Conservation (phyloP, 2,113 vertebrate species). For the Microtus montanus region DNA sequence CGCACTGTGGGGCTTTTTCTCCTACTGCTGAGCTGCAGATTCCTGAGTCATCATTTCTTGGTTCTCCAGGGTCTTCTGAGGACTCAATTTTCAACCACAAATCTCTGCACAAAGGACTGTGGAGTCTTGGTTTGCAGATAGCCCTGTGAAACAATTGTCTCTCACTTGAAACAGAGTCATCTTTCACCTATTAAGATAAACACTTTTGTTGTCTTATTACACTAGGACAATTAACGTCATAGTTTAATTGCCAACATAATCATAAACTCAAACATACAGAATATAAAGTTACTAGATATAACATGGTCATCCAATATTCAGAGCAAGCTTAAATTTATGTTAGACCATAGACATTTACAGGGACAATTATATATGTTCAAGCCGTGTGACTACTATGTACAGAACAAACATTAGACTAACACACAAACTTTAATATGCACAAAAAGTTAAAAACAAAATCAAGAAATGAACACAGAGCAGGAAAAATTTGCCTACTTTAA, state of each 20-base stretch:
- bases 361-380: not conserved
- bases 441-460: not conserved
- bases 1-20: not conserved
- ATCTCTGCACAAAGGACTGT: not conserved
- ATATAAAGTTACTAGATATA: not conserved
- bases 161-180: conserved; percentile 55
- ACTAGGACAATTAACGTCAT: conserved; percentile 58
- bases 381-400: not conserved
- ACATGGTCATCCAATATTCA: not conserved
- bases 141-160: conserved; percentile 47
- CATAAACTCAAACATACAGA: conserved; percentile 42
- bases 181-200: conserved; percentile 56
- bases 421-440: not conserved
- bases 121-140: conserved; percentile 39
- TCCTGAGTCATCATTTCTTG: conserved; percentile 41
- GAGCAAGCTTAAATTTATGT: not conserved
- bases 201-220: conserved; percentile 65
- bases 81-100: conserved; percentile 32
- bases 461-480: not conserved
- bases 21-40: not conserved
- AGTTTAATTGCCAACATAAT: conserved; percentile 1
- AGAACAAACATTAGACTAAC: not conserved
- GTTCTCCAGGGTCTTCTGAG: not conserved
- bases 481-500: not conserved
- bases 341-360: not conserved